Percentiles rank a stretch among this genome's conserved stretches.
Conservation (phyloP, 2,888 invertebrate species). For the Caradrina kadenii region DNA sequence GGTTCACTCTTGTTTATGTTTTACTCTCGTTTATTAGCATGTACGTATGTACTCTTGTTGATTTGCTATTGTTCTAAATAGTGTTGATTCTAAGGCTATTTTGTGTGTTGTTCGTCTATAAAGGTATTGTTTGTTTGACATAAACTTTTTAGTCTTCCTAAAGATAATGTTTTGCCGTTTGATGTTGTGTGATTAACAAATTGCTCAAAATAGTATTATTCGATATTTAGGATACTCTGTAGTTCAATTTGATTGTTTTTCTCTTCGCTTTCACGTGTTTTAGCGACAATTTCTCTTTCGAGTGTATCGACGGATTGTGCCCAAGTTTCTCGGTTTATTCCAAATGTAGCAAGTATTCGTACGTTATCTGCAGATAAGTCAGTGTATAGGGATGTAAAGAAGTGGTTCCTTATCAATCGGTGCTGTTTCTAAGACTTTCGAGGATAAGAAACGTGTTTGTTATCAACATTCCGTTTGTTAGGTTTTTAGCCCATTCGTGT, state of each 20-base stretch:
- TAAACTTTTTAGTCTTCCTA: too few species aligned
- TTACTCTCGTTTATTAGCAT: too few species aligned
- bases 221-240: not conserved
- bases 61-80: not conserved
- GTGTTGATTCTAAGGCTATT: not conserved
- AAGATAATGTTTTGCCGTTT: too few species aligned
- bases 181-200: too few species aligned
- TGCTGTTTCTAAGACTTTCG: not conserved
- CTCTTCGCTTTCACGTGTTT: not conserved
- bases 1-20: too few species aligned
- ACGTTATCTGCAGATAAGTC: not conserved
- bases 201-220: not conserved
- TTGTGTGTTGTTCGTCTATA: not conserved
- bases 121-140: too few species aligned
- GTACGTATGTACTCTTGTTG: too few species aligned
- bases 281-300: not conserved
- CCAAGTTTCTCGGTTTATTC: not conserved
- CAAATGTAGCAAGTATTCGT: not conserved
- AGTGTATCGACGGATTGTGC: not conserved
- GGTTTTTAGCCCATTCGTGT: not conserved
- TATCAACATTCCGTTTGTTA: constrained; percentile 3
- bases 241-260: not conserved
- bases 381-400: not conserved
- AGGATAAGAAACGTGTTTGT: not conserved
- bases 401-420: not conserved